Evolutionary conservation across 2,797 vertebrate genomes (phyloP).

Genomic region (Margarornis squamiger): DNA sequence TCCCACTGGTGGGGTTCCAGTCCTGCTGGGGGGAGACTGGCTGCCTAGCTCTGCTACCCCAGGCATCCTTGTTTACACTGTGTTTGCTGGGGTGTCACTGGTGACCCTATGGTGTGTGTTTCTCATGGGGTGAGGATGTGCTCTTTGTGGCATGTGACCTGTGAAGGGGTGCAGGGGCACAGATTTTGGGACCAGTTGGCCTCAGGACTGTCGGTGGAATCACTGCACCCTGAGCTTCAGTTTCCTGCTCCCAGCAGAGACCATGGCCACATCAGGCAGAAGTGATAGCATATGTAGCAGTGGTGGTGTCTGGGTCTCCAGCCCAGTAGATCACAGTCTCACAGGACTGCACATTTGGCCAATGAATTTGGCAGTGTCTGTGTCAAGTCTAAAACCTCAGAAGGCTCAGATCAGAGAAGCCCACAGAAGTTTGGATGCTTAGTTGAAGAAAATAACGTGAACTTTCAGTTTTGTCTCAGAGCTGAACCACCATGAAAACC

Average conservation of each 20-base stretch:
- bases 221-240: background rate
- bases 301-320: background rate
- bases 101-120: background rate
- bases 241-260: background rate
- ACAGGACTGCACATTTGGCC: background rate
- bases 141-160: background rate
- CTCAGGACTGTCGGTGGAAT: background rate
- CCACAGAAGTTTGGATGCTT: background rate
- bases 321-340: background rate
- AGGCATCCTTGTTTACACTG: background rate
- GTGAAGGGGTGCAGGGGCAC: fast-evolving
- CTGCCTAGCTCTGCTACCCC: background rate
- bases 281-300: background rate
- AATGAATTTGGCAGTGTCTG: background rate
- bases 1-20: background rate
- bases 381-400: background rate
- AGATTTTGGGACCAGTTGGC: background rate
- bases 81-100: background rate
- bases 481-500: background rate
- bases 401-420: fast-evolving
- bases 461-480: background rate
- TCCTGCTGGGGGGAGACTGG: background rate
- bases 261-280: background rate
- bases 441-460: background rate
- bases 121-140: background rate